Conservation (phyloP, 2,888 invertebrate species). For the Folsomia candida region DNA sequence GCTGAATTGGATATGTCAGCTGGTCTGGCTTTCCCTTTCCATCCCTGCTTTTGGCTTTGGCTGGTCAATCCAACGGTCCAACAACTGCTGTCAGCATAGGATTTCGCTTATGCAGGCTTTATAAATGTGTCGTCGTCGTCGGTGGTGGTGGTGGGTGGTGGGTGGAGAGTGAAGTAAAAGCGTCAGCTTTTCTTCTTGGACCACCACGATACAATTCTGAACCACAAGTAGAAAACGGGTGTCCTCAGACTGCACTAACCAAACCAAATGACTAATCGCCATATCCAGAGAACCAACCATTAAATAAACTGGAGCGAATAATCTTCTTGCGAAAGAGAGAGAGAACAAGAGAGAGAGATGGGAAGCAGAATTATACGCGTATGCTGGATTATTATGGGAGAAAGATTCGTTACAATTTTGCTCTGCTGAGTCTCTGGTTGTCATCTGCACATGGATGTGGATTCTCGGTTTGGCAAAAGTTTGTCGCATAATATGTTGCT, state of each 20-base stretch:
- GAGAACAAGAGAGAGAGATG: too few relatives aligned
- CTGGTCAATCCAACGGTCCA: neutral
- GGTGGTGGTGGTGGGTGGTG: too few relatives aligned
- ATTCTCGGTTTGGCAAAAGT: conserved; percentile 11
- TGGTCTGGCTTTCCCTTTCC: neutral
- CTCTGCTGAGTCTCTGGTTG: neutral
- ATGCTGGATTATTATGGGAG: neutral
- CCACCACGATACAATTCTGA: neutral
- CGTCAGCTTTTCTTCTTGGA: neutral
- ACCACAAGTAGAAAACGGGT: too few relatives aligned
- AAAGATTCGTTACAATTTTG: neutral
- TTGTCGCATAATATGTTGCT: conserved; percentile 18
- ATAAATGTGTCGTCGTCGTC: too few relatives aligned
- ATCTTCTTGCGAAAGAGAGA: neutral
- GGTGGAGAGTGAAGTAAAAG: too few relatives aligned
- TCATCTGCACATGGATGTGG: conserved; percentile 16
- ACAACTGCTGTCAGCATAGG: neutral
- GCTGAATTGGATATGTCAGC: neutral
- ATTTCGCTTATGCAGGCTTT: neutral
- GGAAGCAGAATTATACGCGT: too few relatives aligned
- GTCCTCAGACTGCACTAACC: neutral
- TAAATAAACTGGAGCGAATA: neutral
- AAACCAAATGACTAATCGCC: neutral
- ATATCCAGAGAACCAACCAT: too few relatives aligned
- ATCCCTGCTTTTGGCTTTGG: neutral